Evolutionary conservation across 2,888 invertebrate species (phyloP).

Genomic region (Drosophila phalerata): DNA sequence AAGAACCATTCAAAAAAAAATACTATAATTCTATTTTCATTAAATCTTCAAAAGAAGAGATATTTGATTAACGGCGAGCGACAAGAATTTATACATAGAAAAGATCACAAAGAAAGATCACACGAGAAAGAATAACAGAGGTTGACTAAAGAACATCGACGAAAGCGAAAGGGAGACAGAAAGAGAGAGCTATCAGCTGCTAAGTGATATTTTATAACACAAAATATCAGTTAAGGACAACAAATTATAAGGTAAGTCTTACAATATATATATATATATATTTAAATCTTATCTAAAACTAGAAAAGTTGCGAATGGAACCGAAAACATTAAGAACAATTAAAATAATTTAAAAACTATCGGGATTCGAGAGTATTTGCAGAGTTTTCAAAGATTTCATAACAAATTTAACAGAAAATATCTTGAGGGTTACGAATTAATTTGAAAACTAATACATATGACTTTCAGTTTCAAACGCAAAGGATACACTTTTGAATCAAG

Average conservation of each 20-base stretch:
- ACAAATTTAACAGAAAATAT: neutral
- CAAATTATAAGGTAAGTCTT: constrained; percentile 70
- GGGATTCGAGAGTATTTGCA: too few relatives aligned
- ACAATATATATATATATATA: neutral
- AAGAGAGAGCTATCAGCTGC: constrained; percentile 58
- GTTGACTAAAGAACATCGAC: constrained; percentile 6
- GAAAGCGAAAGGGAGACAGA: constrained; percentile 1
- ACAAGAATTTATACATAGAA: constrained; percentile 65
- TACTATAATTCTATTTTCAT: constrained; percentile 2
- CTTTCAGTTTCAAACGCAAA: neutral
- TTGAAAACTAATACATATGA: neutral
- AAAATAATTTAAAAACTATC: too few relatives aligned
- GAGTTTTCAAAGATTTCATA: neutral
- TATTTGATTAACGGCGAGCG: constrained; percentile 7
- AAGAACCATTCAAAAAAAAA: constrained; percentile 14
- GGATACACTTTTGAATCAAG: neutral
- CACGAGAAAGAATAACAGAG: constrained; percentile 19
- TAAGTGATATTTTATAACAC: constrained; percentile 76
- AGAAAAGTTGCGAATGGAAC: neutral
- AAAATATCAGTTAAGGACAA: constrained; percentile 80
- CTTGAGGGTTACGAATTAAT: neutral
- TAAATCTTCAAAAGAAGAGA: constrained; percentile 33
- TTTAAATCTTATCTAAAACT: neutral
- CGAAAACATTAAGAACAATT: too few relatives aligned
- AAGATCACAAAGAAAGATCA: constrained; percentile 2